Base-by-base conservation (phyloP, 1,140 invertebrate species). In the Sycobia sp. region DNA sequence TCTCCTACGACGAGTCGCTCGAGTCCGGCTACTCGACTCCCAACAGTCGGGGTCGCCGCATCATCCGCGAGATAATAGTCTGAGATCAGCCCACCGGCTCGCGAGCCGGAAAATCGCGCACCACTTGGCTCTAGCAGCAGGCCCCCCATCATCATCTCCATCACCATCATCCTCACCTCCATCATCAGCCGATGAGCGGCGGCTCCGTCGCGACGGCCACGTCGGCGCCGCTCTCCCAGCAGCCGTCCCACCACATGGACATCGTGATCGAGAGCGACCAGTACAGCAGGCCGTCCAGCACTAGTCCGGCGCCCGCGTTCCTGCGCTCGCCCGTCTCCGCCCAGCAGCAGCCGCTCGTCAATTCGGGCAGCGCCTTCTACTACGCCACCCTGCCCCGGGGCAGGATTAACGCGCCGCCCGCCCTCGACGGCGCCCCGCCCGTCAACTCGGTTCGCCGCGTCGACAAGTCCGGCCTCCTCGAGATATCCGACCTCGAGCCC, bases 61-160 rank as follows among this genome's bases (percentile, higher is more conserved):
- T 96, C 74, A 96, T 96, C 73, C 86, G 94, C 62, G 94, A 96
- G 81, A 96, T 96, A 77, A 96, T 96, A 79, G 94, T 97, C 75
- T 97, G 89, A 91, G 82, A 79, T 59, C 75, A 78, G 70, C 75
- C 77, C 50, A 79, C 75, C 76, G 79, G 79, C 78, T 78, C 75
- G 59, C 72, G 77, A 70, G 80, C 78, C 79, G 76, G 76, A 55
- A 79, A 76, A 69, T 75, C 79, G 55, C 72, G 77, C 49, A 80
- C 78, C 20, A 80, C 78, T 22, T 80, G 80, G 79, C 77, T 82
- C 73, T 82, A 82, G 79, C 79, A 81, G 76, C 72, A 80, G 73
- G 79, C 79, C 71, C 73, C 75, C 47, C 65, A 71, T n/a, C 69
- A 49, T 13, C 29, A 32, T 11, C 29, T 32, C 29, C 29, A 32